Conservation (phyloP, 2,797 vertebrate species). For the Mormyrops boulengeri region DNA sequence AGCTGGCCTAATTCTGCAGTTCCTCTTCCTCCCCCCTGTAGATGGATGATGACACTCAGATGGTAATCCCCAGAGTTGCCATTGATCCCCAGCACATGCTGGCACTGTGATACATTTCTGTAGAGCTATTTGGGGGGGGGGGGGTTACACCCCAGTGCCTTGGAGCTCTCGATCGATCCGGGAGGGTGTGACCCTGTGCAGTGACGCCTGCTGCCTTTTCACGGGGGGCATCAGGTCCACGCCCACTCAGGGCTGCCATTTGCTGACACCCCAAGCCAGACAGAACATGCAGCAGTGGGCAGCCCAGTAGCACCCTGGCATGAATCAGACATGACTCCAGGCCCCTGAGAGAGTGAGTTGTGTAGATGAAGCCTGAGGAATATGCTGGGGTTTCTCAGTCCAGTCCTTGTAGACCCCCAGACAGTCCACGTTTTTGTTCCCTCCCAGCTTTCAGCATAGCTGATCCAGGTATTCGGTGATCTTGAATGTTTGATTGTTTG, state of each 20-base stretch:
- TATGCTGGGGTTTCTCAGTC: background rate
- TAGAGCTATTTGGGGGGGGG: conserved; percentile 12
- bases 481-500: background rate
- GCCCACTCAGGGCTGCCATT: background rate
- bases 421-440: background rate
- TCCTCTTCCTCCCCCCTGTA: background rate
- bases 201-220: background rate
- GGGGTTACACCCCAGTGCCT: background rate
- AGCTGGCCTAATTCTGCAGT: background rate
- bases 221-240: background rate
- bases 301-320: background rate
- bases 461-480: background rate
- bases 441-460: background rate
- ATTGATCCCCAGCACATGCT: conserved; percentile 6
- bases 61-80: background rate
- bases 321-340: background rate
- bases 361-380: background rate
- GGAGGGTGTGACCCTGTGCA: background rate
- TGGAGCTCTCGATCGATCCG: background rate
- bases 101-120: conserved; percentile 12
- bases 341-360: background rate
- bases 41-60: background rate
- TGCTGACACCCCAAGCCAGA: background rate
- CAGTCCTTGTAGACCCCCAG: background rate
- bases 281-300: background rate